Base-by-base conservation (phyloP, 1,140 invertebrate species). In the Brachionus plicatilis region DNA sequence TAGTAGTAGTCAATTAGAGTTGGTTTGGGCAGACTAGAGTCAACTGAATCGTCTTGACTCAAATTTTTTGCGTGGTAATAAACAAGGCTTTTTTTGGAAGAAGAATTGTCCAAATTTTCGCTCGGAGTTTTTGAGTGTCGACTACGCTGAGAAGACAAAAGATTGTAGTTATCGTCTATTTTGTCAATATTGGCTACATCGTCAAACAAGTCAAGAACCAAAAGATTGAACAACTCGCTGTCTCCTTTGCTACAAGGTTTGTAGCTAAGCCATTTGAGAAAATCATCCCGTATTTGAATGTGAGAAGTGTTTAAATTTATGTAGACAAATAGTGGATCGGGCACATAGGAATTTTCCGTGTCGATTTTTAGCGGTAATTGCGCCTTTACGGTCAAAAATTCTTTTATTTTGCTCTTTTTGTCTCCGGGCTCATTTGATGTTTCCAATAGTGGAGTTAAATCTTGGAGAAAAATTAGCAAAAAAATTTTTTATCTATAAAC, bases 181-280 rank as follows among this genome's bases (percentile, higher is more conserved):
- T 65, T 45, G 53, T 65, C 53, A 27, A 43, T 8, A 82, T 82
- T 47, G 37, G 37, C 9, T 14, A 65, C 53, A 68, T 65, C 79
- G n/a, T 82, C 65, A 56, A 82, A 82, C 14, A 82, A 24, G 65
- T 82, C 65, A 9, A 82, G n/a, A 27, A 82, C 79, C 9, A 82
- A 24, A 6, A 82, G 33, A 33, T 82, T 68, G 14, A 82, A 37
- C 27, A 82, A 17, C 11, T 82, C 79, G 12, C 33, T 82, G 17
- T 82, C 79, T 7, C 53, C 37, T 68, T 82, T 82, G 60, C 53
- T 68, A 27, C 27, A 76, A 14, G 72, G 79, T 20, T 82, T 82
- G 29, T 82, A 82, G 29, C 33, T 65, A 4, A 82, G 29, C 79
- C 50, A 82, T 45, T 82, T 82, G 20, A 82, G 8, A 29, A 82